Evolutionary conservation across 2,888 invertebrate species (phyloP), one percentile per base, ranked within the genome.

Genomic region (Catotricha subobsoleta): DNA sequence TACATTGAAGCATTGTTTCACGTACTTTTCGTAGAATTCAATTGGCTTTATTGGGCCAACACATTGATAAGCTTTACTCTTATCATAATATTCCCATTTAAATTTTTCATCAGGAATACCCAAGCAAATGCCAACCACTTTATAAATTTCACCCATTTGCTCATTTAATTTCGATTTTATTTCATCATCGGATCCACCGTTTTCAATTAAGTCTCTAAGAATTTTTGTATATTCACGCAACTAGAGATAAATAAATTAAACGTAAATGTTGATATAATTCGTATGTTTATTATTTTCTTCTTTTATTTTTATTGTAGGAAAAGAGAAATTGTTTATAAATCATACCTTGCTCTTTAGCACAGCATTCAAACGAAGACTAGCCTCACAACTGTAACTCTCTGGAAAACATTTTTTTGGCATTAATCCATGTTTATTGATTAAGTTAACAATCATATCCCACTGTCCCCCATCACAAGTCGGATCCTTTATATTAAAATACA

Each of bases 391-490:
- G 60, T 71, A 82, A 1, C 81, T 72, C 54, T 90, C 90, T 0
- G 87, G 84, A 60, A 80, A 90, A 55, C 79, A 80, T 54, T 76
- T 75, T 67, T 91, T 90, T 41, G 91, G 91, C 67, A 91, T 74
- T 40, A 91, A 61, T 12, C 91, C 91, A 55, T 91, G 76, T 55
- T 84, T 83, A 58, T 80, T 81, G 43, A 91, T 75, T 16, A 91
- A 63, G 60, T 88, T 88, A 21, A 80, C 77, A 44, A 90, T 65
- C 88, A 91, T 90, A 56, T 88, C 84, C 90, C 88, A 91, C 57
- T 91, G 90, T 0, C 91, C 88, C 21, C 87, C 87, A 54, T 88
- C 87, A 47, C 72, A 72, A 40, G 76, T 75, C n/a, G 86, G 84
- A 54, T 84, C 81, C 73, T 79, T 52, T 15, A 49, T 48, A 39